phyloP scores from a whole-genome alignment of 2,797 vertebrate genomes.

The Anolis apletophallus region DNA sequence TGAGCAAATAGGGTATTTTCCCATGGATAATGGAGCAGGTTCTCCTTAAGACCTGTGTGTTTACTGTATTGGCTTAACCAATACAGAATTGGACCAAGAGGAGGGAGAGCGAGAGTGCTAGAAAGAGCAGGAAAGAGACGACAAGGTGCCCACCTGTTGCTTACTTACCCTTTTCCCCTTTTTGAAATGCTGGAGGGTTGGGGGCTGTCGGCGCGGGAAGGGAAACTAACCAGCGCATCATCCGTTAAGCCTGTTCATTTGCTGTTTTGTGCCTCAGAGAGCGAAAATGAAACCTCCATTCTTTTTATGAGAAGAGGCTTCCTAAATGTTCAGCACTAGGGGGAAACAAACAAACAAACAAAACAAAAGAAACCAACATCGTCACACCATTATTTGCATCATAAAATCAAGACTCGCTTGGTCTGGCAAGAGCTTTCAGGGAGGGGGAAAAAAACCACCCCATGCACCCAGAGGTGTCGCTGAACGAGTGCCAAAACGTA shows the following conservation, averaged over 20 bases:
- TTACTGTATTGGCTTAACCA: conserved; percentile 36
- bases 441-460: neutral
- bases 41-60: conserved; percentile 16
- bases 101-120: conserved; percentile 46
- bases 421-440: conserved; percentile 70
- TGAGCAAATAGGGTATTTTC: conserved; percentile 11
- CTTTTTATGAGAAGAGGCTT: conserved; percentile 79
- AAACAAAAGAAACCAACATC: conserved; percentile 65
- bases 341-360: conserved; percentile 59
- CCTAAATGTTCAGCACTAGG: conserved; percentile 76
- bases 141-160: conserved; percentile 55
- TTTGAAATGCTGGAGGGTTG: conserved; percentile 62
- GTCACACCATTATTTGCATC: conserved; percentile 74
- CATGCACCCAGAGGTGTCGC: neutral
- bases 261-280: conserved; percentile 79
- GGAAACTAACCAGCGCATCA: conserved; percentile 59
- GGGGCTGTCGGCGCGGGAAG: neutral
- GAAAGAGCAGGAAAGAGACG: conserved; percentile 52
- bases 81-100: neutral
- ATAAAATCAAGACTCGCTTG: conserved; percentile 70
- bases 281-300: conserved; percentile 75
- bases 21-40: conserved; percentile 16
- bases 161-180: conserved; percentile 67
- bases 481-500: conserved; percentile 29
- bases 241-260: conserved; percentile 76